Conservation (phyloP, 2,888 invertebrate genomes). For the Apantesis nais region DNA sequence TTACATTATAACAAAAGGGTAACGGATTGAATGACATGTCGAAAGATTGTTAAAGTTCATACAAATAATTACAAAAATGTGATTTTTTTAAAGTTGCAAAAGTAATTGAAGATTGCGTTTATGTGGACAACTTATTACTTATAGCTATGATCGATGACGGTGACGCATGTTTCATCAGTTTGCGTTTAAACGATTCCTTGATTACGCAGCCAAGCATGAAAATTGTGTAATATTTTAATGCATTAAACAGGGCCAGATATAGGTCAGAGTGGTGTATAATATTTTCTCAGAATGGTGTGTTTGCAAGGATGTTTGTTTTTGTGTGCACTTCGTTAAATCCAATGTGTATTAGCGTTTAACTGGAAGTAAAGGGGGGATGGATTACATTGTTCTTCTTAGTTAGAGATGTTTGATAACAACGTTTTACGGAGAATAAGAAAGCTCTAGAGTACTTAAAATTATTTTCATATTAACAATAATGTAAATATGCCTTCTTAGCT, state of each 20-base stretch:
- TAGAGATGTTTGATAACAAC: conserved; percentile 30
- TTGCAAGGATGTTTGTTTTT: conserved; percentile 76
- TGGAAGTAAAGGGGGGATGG: conserved; percentile 62
- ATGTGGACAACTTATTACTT: conserved; percentile 47
- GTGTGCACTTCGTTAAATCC: conserved; percentile 61
- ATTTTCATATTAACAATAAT: not conserved
- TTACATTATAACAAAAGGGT: conserved; percentile 49
- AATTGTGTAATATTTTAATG: conserved; percentile 77
- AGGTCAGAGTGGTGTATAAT: conserved; percentile 75
- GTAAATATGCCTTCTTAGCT: not conserved
- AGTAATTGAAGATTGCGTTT: conserved; percentile 44
- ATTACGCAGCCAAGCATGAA: conserved; percentile 64
- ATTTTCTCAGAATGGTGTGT: conserved; percentile 76
- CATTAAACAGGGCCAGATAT: conserved; percentile 72
- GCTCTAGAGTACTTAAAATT: not conserved
- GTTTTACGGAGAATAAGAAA: conserved; percentile 11
- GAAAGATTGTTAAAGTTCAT: conserved; percentile 56
- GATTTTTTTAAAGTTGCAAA: conserved; percentile 42
- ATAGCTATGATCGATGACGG: conserved; percentile 53
- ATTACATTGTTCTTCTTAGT: conserved; percentile 64
- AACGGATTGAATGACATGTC: conserved; percentile 44
- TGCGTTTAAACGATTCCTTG: conserved; percentile 56
- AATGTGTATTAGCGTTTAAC: conserved; percentile 51
- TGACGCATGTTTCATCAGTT: conserved; percentile 54
- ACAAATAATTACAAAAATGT: conserved; percentile 50